Conservation (phyloP, 2,797 vertebrate genomes). For the Falco berigora region DNA sequence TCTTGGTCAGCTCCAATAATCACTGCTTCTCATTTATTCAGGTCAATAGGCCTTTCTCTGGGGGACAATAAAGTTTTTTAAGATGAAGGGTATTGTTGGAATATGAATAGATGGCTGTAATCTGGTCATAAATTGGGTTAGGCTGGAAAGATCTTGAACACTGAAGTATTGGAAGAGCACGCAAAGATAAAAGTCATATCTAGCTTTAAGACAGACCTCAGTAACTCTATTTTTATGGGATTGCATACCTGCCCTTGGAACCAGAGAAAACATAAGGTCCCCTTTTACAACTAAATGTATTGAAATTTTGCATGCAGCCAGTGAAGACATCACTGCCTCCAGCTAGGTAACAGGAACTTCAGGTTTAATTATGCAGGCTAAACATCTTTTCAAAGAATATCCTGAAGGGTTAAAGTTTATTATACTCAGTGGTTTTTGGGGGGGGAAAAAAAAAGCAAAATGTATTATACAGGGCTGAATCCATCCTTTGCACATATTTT, state of each 20-base stretch:
- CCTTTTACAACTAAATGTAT: background rate
- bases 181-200: background rate
- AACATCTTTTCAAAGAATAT: background rate
- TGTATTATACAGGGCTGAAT: background rate
- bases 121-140: background rate
- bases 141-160: background rate
- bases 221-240: background rate
- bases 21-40: background rate
- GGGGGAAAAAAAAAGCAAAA: background rate
- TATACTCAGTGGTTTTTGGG: background rate
- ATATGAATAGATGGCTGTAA: background rate
- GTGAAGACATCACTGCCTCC: background rate
- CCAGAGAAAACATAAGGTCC: background rate
- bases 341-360: background rate
- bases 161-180: background rate
- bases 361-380: background rate
- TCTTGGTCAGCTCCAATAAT: background rate
- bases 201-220: background rate
- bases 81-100: background rate
- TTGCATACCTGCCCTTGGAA: background rate
- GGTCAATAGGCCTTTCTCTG: background rate
- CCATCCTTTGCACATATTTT: background rate
- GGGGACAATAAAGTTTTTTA: background rate
- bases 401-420: background rate
- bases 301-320: background rate